Evolutionary conservation across 2,888 invertebrate genomes (phyloP).

Genomic region (Calameuta filiformis): DNA sequence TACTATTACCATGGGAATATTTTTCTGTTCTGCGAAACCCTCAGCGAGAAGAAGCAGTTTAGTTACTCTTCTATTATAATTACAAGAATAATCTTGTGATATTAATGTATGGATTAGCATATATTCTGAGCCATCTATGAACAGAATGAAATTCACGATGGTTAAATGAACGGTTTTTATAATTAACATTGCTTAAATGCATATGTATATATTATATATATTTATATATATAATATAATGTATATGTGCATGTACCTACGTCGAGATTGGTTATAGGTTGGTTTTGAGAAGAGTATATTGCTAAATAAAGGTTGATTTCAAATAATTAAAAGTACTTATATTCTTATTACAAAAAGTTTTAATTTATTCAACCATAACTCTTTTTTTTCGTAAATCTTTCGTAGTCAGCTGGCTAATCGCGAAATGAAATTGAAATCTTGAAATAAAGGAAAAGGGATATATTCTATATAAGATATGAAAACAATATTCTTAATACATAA

Average conservation of each 20-base stretch:
- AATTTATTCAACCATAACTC: background rate
- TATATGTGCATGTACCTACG: background rate
- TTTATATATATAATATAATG: constrained; percentile 10
- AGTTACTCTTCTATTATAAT: background rate
- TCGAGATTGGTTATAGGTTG: constrained; percentile 30
- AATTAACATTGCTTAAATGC: constrained; percentile 6
- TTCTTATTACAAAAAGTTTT: background rate
- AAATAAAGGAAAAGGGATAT: background rate
- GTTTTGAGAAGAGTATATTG: constrained; percentile 49
- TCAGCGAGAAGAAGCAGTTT: background rate
- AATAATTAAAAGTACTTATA: constrained; percentile 18
- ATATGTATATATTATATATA: constrained; percentile 16
- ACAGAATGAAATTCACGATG: background rate
- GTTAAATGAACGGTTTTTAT: constrained; percentile 14
- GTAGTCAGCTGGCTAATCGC: background rate
- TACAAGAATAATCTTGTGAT: background rate
- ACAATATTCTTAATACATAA: background rate
- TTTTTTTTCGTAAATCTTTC: background rate
- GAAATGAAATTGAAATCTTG: background rate
- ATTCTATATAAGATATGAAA: background rate
- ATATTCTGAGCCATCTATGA: background rate
- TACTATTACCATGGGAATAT: background rate
- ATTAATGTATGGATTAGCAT: background rate
- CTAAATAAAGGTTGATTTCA: constrained; percentile 52
- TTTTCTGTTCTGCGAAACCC: background rate